A percentile compares a stretch with the other conserved stretches of the same genome.
These are phyloP conservation scores for Brachyhypopomus gauderio DNA, from an alignment of 2,113 vertebrate species.

Conservation along the genomic window DNA sequence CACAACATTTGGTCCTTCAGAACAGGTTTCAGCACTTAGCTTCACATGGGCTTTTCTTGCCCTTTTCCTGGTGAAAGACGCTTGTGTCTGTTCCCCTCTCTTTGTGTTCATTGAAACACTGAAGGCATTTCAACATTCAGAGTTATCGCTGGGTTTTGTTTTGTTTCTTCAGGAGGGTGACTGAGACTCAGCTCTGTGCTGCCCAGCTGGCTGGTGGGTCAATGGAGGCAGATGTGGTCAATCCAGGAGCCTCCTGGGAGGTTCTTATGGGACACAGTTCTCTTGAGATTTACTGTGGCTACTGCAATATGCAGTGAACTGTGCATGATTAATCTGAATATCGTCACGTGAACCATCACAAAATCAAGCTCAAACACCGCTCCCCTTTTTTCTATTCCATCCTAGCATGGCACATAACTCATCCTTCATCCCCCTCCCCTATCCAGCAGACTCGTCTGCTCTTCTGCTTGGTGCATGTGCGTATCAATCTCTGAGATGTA, in stretches of 20 bases:
- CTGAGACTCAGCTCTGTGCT: background rate
- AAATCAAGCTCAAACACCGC: background rate
- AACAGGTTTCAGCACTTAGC: conserved; percentile 62
- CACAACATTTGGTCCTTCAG: conserved; percentile 52
- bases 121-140: conserved; percentile 20
- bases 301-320: background rate
- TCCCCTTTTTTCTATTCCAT: background rate
- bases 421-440: background rate
- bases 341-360: background rate
- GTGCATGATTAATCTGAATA: background rate
- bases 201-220: conserved; percentile 25
- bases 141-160: conserved; percentile 34
- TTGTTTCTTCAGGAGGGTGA: conserved; percentile 39
- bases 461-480: conserved; percentile 59
- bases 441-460: conserved; percentile 21
- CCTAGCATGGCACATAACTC: background rate
- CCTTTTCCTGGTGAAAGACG: conserved; percentile 22
- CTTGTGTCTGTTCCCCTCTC: conserved; percentile 21
- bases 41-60: conserved; percentile 55
- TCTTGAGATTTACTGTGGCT: background rate
- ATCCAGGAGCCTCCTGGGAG: background rate
- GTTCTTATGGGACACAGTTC: background rate
- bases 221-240: background rate
- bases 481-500: conserved; percentile 63
- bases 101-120: conserved; percentile 36